Base-by-base conservation (phyloP, 2,888 invertebrate species). In the Acrobasis suavella region DNA sequence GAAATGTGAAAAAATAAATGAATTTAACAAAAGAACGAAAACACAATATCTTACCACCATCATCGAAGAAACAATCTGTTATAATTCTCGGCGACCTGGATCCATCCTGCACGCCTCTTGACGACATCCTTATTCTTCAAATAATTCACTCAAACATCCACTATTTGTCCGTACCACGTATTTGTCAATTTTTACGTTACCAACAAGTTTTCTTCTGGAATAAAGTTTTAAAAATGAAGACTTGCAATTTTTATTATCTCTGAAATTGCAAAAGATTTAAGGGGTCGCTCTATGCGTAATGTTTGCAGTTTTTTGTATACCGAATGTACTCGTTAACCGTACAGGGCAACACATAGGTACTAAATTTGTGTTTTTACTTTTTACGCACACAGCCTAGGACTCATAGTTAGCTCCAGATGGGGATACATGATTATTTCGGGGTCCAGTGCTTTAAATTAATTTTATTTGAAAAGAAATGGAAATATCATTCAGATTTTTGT, bases 1-100 rank as follows among this genome's bases (percentile, higher is more conserved):
- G 5, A 22, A 22, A 22, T 22, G 22, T 22, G 5, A 50, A 42
- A 39, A 55, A 38, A 54, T 39, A 58, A n/a, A 17, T 2, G 6
- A n/a, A n/a, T 15, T 14, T 0, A 49, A 17, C 32, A 54, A n/a
- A 42, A 9, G 38, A 39, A 58, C n/a, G 58, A 49, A 22, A 10
- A 22, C 46, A 32, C 50, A 37, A 3, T 60, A 22, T 9, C 90
- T 89, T 80, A 91, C 91, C 82, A 64, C 72, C 81, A 69, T 92
- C 91, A 67, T 93, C 92, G 71, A 91, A 92, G 77, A 92, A 93
- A 0, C 87, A 91, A 67, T 92, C 92, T 0, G 86, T 84, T 58
- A 91, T 72, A 67, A 91, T 88, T 63, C 82, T 76, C 0, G 92
- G 91, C 0, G 92, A 90, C 54, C 91, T 77, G 9, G 88, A 81